Base-by-base conservation (phyloP, 1,140 invertebrate genomes). In the Camponotus floridanus region DNA sequence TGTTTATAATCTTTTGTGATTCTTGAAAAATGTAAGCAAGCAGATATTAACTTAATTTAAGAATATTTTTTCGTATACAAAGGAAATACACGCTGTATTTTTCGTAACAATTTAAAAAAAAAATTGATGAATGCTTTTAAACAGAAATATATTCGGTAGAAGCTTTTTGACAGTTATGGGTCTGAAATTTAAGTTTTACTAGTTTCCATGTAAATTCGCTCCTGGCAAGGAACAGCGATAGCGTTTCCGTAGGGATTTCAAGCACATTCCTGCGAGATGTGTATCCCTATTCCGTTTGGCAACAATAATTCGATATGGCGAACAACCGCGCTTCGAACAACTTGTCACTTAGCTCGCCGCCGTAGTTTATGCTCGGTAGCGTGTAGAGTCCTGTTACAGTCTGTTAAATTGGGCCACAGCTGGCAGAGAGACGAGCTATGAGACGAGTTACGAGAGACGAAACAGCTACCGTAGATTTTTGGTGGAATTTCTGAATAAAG, bases 261-360 rank as follows among this genome's bases (percentile, higher is more conserved):
- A 73, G 55, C 45, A n/a, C 39, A 73, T 61, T 74, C 55, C 68
- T 73, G 15, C 55, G 26, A 83, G 65, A 68, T 51, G 84, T 57
- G 78, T 71, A 84, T 84, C 51, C 36, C 42, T 74, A 79, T 68
- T 31, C 57, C 73, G 74, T 57, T 79, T 76, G 67, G 59, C 71
- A n/a, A 84, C 67, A 45, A 87, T 87, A 90, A 90, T 89, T 89
- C 73, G 85, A 90, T 84, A 87, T 74, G 73, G 70, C 71, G 57
- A 86, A 86, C 57, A 36, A 36, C 59, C 67, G 73, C 61, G 85
- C 76, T 89, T 87, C 78, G 76, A 67, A 71, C 76, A 86, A 88
- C 76, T 86, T 86, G 76, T 76, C 87, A 85, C 86, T 88, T 85
- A 86, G 68, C 76, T 48, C 42, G 31, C 36, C 36, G 45, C 61